These are phyloP conservation scores for Diadophis punctatus DNA, from an alignment of 2,113 vertebrate species.

Conservation along the genomic window DNA sequence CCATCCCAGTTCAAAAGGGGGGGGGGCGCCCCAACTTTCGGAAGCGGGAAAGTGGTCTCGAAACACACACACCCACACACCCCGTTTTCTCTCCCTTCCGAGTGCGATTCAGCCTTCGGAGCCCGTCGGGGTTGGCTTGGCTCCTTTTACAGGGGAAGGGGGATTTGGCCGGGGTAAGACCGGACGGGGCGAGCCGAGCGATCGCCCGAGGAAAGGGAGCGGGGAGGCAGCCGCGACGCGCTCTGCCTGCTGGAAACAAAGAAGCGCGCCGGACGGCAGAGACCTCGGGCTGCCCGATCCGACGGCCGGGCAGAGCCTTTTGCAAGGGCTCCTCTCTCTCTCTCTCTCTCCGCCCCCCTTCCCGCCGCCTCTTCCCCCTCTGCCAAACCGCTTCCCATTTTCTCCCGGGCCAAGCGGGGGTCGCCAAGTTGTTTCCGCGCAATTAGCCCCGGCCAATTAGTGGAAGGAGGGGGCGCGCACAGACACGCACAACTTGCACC, in stretches of 20 bases:
- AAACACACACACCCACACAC: too few relatives aligned
- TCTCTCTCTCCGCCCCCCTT: neutral
- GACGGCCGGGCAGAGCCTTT: neutral
- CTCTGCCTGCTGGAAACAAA: conserved; percentile 18
- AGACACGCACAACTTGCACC: neutral
- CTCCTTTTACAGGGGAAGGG: neutral
- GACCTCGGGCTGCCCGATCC: neutral
- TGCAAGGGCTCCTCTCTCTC: neutral
- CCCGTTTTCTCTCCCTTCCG: neutral
- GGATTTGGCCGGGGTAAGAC: too few relatives aligned
- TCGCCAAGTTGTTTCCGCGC: conserved; percentile 27
- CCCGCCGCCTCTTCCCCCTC: too few relatives aligned
- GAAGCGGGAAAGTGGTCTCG: neutral
- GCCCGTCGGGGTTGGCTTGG: too few relatives aligned
- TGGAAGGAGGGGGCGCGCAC: too few relatives aligned
- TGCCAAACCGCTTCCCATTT: conserved; percentile 16
- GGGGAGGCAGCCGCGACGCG: neutral
- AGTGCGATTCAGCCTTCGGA: neutral
- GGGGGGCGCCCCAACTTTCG: neutral
- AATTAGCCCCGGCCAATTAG: neutral
- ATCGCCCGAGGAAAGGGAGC: neutral
- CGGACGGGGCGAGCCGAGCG: neutral
- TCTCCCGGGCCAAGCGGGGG: neutral
- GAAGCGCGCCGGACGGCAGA: neutral
- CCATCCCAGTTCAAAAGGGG: neutral